Conservation (phyloP, 2,113 vertebrate genomes). For the Actinemys pallida region DNA sequence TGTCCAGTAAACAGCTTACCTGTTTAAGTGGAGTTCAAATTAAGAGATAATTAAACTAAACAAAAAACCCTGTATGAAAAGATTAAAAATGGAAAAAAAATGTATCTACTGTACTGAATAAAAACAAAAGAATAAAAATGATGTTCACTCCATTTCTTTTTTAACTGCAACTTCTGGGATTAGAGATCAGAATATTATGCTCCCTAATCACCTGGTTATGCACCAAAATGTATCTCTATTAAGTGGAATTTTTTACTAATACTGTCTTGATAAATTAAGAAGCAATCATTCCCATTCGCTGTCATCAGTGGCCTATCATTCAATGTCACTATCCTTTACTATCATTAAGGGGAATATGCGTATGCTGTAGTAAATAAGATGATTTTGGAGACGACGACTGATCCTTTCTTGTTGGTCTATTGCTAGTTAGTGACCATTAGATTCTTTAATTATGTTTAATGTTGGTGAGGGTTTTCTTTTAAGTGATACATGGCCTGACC, state of each 20-base stretch:
- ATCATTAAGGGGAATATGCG: conserved; percentile 59
- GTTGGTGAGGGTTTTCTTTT: conserved; percentile 69
- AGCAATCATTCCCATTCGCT: conserved; percentile 52
- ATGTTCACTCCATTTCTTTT: background rate
- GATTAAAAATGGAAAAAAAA: background rate
- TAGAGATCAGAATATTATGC: conserved; percentile 46
- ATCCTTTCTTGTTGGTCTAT: conserved; percentile 70
- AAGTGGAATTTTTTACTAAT: conserved; percentile 68
- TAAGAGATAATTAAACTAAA: conserved; percentile 25
- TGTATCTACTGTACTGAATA: background rate
- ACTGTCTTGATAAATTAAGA: conserved; percentile 71
- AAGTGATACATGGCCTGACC: conserved; percentile 72
- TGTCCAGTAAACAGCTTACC: background rate
- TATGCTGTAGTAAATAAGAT: conserved; percentile 61
- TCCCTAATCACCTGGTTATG: conserved; percentile 51
- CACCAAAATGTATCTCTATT: conserved; percentile 28
- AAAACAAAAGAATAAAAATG: conserved; percentile 13
- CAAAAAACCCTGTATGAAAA: background rate
- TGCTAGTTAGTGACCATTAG: conserved; percentile 73
- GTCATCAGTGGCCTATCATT: conserved; percentile 68
- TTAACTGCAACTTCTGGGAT: background rate
- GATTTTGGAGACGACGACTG: conserved; percentile 67
- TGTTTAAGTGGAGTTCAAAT: fast-evolving
- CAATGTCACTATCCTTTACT: conserved; percentile 62
- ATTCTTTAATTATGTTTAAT: conserved; percentile 76